Percentiles rank a stretch among this genome's conserved stretches.
These are phyloP conservation scores for Euphonia xanthogaster DNA, from an alignment of 2,797 vertebrate species.

Conservation along the genomic window DNA sequence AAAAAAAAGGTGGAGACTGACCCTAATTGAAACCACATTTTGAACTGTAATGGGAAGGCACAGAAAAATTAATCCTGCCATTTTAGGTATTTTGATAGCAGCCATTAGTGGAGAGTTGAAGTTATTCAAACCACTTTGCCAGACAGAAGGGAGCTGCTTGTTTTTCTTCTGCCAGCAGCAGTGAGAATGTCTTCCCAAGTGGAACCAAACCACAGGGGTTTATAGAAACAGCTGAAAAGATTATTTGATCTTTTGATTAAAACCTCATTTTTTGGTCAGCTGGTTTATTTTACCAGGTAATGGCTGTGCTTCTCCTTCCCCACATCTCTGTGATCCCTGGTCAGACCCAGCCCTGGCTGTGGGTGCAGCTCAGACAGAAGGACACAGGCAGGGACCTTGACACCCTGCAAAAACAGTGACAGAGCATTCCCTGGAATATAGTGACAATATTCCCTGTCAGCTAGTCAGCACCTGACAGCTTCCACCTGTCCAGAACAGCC, in stretches of 20 bases:
- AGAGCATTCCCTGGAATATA: background rate
- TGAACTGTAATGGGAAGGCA: background rate
- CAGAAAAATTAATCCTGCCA: conserved; percentile 9
- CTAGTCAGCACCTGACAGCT: background rate
- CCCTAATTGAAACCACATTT: conserved; percentile 12
- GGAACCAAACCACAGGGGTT: background rate
- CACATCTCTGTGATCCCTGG: background rate
- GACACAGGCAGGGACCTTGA: background rate
- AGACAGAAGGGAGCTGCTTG: background rate
- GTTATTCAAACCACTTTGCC: background rate
- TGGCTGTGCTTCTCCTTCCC: background rate
- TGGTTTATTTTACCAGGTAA: background rate
- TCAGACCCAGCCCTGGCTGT: background rate
- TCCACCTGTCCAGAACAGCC: background rate
- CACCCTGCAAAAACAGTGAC: background rate
- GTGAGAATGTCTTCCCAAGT: background rate
- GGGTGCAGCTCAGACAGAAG: background rate
- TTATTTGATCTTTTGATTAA: background rate
- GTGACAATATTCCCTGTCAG: background rate
- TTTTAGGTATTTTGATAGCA: conserved; percentile 33
- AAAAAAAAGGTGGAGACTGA: background rate
- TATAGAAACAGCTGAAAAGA: background rate
- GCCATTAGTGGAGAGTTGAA: background rate
- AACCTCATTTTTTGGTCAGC: background rate
- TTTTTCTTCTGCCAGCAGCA: background rate